A percentile compares a stretch with the other conserved stretches of the same genome.
These are phyloP conservation scores for Sapayoa aenigma DNA, from an alignment of 2,113 vertebrate genomes.

Conservation along the genomic window DNA sequence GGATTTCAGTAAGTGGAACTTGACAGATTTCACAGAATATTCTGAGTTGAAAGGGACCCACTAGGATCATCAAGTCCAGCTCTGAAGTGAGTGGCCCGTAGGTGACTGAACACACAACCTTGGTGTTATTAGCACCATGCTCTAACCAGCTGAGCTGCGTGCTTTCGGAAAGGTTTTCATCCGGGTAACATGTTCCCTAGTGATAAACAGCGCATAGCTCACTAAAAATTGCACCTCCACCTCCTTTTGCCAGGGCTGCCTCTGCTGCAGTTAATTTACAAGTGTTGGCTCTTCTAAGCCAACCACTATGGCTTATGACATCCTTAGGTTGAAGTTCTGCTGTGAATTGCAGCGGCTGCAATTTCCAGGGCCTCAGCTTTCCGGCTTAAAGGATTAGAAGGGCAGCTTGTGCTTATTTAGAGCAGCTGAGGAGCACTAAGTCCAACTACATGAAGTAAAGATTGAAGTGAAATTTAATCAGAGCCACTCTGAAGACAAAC, in stretches of 20 bases:
- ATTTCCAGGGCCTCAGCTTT: constrained; percentile 24
- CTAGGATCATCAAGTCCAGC: neutral
- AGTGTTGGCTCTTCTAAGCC: neutral
- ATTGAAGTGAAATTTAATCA: constrained; percentile 29
- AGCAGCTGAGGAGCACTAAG: constrained; percentile 11
- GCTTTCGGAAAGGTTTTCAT: neutral
- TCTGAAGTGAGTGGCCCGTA: neutral
- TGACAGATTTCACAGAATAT: neutral
- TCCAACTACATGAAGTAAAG: constrained; percentile 1
- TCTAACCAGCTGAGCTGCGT: neutral
- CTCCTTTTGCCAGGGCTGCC: neutral
- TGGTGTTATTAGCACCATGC: neutral
- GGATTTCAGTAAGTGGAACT: neutral
- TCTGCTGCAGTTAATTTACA: constrained; percentile 17
- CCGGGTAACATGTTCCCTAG: neutral
- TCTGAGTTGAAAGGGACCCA: neutral
- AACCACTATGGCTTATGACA: neutral
- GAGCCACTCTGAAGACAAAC: neutral
- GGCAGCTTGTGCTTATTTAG: constrained; percentile 32
- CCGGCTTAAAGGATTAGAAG: constrained; percentile 58
- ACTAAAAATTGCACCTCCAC: neutral
- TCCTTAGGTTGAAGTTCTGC: constrained; percentile 12
- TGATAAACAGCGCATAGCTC: neutral
- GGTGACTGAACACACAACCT: neutral
- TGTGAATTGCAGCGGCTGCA: constrained; percentile 23